Percentiles rank a stretch among this genome's conserved stretches.
phyloP scores from a whole-genome alignment of 2,113 vertebrate species.

The Parus major region DNA sequence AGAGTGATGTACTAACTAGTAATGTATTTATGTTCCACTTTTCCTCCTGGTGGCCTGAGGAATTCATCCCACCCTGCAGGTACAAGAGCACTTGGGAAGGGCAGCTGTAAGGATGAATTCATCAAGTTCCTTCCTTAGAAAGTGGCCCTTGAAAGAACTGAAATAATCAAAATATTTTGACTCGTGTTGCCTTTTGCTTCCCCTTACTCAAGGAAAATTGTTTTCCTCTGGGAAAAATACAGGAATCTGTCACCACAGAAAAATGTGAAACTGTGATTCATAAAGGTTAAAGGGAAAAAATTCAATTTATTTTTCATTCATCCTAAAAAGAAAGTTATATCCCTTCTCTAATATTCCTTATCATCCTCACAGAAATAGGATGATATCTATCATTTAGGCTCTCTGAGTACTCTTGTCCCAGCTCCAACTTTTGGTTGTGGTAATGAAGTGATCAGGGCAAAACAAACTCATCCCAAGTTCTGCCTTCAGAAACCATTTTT shows the following conservation, averaged over 20 bases:
- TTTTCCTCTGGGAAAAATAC: conserved; percentile 17
- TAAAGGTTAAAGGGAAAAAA: conserved; percentile 18
- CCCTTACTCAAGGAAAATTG: not conserved
- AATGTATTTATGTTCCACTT: not conserved
- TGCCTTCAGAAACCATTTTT: not conserved
- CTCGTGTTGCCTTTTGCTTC: not conserved
- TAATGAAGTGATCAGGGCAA: not conserved
- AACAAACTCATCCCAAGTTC: not conserved
- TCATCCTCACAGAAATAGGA: not conserved
- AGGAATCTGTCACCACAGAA: not conserved
- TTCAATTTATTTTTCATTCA: conserved; percentile 2
- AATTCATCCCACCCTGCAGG: not conserved
- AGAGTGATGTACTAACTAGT: not conserved
- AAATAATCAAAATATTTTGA: not conserved
- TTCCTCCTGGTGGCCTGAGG: not conserved
- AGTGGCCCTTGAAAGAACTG: not conserved
- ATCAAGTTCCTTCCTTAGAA: not conserved
- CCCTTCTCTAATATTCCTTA: not conserved
- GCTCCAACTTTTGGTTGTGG: not conserved
- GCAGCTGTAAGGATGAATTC: not conserved
- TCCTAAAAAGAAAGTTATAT: not conserved
- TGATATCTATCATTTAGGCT: not conserved
- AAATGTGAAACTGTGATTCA: not conserved
- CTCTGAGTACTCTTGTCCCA: not conserved
- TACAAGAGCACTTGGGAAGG: not conserved